Base-by-base conservation (phyloP, 2,113 vertebrate species). In the Philantomba maxwellii region DNA sequence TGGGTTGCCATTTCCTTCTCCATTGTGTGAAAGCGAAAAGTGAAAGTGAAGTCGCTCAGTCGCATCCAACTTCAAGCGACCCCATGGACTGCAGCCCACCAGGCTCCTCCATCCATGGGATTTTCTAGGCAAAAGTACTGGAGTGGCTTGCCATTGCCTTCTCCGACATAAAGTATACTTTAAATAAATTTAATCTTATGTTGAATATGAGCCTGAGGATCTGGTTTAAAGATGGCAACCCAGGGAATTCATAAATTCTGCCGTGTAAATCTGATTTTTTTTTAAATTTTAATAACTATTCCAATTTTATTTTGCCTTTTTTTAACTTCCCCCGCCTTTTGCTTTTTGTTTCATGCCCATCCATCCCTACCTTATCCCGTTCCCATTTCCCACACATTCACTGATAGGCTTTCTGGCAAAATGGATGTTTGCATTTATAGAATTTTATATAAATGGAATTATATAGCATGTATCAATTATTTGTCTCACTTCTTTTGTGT, bases 201-300 rank as follows among this genome's bases (percentile, higher is more conserved):
- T 36, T 93, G 28, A 90, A 60, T 80, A n/a, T 91, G 28, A 97
- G 26, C 19, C 85, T 85, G 6, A 90, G 4, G 33, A 51, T 92
- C 11, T 92, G 14, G 15, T 16, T 91, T 94, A 77, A 89, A 21
- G 10, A 33, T 53, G 21, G 30, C 6, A 1, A 4, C 21, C 70
- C 3, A 91, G 11, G 14, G 53, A 53, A 15, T 4, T 92, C 14
- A 77, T 17, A 84, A 60, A 17, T 4, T 62, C 21, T 70, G 57
- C 73, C 36, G 26, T 55, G 2, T n/a, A 89, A 85, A 91, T 53
- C 15, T 91, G 5, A 39, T 87, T 9, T 36, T 89, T 70, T 57
- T 7, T 7, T 21, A 1, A 75, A 43, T 43, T n/a, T 81, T 8
- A 2, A 36, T 33, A 89, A 62, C 17, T 4, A 11, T 0, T 3